Evolutionary conservation across 2,888 invertebrate species (phyloP).

Genomic region (Eurytoma californica): DNA sequence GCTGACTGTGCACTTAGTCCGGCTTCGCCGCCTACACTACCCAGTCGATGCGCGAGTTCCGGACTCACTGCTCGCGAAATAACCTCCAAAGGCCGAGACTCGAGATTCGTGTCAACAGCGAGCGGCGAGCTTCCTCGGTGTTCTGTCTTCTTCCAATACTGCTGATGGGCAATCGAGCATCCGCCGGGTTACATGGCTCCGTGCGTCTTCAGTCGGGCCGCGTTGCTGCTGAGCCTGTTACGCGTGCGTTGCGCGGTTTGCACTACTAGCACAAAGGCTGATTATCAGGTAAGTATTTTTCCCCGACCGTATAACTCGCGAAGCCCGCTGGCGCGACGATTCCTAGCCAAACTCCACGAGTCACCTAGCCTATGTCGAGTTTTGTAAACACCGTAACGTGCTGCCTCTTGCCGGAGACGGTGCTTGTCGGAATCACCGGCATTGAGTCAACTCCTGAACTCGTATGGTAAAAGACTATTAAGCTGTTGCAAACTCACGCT

Average conservation of each 20-base stretch:
- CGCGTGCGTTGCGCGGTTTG: background rate
- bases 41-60: too few species aligned
- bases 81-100: too few species aligned
- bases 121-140: too few species aligned
- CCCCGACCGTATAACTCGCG: background rate
- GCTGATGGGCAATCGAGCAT: background rate
- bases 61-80: too few species aligned
- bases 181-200: slow-evolving; percentile 19
- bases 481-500: too few species aligned
- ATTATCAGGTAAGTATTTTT: background rate
- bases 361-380: slow-evolving; percentile 16
- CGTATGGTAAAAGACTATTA: background rate
- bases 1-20: too few species aligned
- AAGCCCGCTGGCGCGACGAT: background rate
- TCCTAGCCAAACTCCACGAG: background rate
- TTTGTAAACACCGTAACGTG: slow-evolving; percentile 8
- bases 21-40: too few species aligned
- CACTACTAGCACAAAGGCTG: background rate
- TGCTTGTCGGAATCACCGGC: background rate
- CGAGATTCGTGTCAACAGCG: too few species aligned
- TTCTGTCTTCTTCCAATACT: background rate
- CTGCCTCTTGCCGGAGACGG: background rate
- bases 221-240: too few species aligned
- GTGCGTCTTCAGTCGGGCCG: background rate
- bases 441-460: background rate